A percentile compares a stretch with the other conserved stretches of the same genome.
These are phyloP conservation scores for Caenorhabditis inopinata DNA, from an alignment of 1,140 invertebrate species.

Conservation along the genomic window DNA sequence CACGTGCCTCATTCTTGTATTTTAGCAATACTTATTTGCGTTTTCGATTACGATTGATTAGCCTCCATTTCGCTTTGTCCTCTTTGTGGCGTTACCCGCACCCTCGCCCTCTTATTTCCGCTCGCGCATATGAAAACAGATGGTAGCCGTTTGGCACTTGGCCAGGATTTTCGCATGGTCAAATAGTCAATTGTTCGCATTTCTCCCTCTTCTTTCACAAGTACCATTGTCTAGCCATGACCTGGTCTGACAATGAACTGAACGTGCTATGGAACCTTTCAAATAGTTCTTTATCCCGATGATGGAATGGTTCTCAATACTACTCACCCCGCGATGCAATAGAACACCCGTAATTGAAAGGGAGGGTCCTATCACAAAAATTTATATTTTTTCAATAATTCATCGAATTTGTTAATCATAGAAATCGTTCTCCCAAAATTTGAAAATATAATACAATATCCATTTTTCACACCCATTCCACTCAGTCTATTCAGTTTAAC, in stretches of 20 bases:
- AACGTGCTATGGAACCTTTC: neutral
- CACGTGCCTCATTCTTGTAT: too few relatives aligned
- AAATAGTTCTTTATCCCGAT: too few relatives aligned
- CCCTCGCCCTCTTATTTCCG: neutral
- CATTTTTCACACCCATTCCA: too few relatives aligned
- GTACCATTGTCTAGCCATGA: conserved; percentile 18
- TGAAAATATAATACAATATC: too few relatives aligned
- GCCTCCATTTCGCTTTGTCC: neutral
- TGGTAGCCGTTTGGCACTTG: neutral
- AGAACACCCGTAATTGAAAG: too few relatives aligned
- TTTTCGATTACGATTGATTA: conserved; percentile 20
- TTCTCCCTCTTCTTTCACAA: neutral
- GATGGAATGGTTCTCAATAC: too few relatives aligned
- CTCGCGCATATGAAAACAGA: neutral
- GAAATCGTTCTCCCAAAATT: too few relatives aligned
- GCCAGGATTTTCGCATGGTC: conserved; percentile 2
- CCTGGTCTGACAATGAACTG: neutral
- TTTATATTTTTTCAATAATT: too few relatives aligned
- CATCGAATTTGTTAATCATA: too few relatives aligned
- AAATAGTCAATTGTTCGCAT: too few relatives aligned
- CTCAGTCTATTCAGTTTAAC: neutral
- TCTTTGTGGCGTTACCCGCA: neutral
- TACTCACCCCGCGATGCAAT: too few relatives aligned
- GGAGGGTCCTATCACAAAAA: too few relatives aligned
- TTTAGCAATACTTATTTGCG: neutral